Percentiles rank a stretch among this genome's conserved stretches.
These are phyloP conservation scores for Malurus splendens DNA, from an alignment of 2,797 vertebrate genomes.

Conservation along the genomic window DNA sequence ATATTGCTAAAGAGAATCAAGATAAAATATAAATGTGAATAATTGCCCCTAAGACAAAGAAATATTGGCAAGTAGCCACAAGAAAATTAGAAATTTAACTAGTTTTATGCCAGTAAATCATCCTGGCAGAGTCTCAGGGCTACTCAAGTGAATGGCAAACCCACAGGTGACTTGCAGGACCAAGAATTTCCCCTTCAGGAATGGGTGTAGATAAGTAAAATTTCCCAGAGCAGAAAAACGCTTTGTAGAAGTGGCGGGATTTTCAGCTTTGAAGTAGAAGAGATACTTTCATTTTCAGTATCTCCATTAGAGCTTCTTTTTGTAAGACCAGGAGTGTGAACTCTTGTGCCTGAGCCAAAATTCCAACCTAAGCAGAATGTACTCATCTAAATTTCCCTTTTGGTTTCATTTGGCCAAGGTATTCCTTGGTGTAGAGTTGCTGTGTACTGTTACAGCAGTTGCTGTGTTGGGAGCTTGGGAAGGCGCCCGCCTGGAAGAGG, in stretches of 20 bases:
- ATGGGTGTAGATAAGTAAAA: neutral
- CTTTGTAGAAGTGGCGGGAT: neutral
- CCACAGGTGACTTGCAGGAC: neutral
- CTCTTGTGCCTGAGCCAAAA: conserved; percentile 48
- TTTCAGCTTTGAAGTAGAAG: conserved; percentile 36
- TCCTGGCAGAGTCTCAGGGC: neutral
- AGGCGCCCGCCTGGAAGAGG: conserved; percentile 31
- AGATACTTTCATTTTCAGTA: conserved; percentile 64
- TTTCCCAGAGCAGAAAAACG: conserved; percentile 31
- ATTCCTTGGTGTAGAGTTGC: conserved; percentile 59
- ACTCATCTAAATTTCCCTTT: conserved; percentile 62
- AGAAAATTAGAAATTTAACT: neutral
- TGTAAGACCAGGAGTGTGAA: conserved; percentile 12
- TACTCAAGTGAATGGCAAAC: neutral
- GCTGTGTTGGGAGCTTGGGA: conserved; percentile 50
- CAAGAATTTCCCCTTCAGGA: conserved; percentile 26
- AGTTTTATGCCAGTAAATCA: neutral
- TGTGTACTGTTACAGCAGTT: conserved; percentile 58
- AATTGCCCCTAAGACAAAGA: neutral
- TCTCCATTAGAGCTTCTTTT: conserved; percentile 23
- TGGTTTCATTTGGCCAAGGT: conserved; percentile 63
- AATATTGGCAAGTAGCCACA: neutral
- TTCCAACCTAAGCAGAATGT: conserved; percentile 65
- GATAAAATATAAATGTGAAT: neutral
- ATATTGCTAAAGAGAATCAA: neutral